Evolutionary conservation across 30 jellyfish, hydroid and myxozoan species (phyloP).

Genomic region (Chironex yamaguchii): DNA sequence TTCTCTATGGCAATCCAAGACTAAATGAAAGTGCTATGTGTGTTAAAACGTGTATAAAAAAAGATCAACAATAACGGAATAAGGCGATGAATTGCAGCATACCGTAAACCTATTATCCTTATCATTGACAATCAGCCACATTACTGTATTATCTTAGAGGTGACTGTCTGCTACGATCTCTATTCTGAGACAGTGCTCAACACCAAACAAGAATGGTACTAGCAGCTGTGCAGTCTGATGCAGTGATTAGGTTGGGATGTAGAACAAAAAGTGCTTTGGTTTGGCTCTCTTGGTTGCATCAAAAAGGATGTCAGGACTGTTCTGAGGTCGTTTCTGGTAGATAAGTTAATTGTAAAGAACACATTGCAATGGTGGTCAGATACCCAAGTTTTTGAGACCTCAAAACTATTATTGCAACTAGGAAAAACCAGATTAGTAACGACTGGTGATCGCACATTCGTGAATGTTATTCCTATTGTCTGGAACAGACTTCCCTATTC

Average conservation of each 20-base stretch:
- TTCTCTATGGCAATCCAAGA: conserved; percentile 13
- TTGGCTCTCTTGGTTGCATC: not conserved
- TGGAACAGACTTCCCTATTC: too few relatives aligned
- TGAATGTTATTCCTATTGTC: too few relatives aligned
- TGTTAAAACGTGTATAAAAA: too few relatives aligned
- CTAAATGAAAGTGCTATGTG: not conserved
- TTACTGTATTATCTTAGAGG: not conserved
- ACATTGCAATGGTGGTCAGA: too few relatives aligned
- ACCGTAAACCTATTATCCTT: too few relatives aligned
- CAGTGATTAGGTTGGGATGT: not conserved
- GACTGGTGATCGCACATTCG: too few relatives aligned
- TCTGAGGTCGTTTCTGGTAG: not conserved
- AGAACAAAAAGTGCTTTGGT: not conserved
- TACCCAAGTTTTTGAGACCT: too few relatives aligned
- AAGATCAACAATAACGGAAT: too few relatives aligned
- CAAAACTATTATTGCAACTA: too few relatives aligned
- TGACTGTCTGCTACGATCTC: not conserved
- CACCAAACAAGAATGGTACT: not conserved
- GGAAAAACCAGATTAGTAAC: too few relatives aligned
- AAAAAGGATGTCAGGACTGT: not conserved
- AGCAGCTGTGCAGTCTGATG: not conserved
- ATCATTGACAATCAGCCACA: not conserved
- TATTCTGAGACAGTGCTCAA: not conserved
- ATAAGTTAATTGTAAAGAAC: not conserved
- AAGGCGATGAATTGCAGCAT: too few relatives aligned